Evolutionary conservation across 2,113 vertebrate species (phyloP).

Genomic region (Oncorhynchus keta): DNA sequence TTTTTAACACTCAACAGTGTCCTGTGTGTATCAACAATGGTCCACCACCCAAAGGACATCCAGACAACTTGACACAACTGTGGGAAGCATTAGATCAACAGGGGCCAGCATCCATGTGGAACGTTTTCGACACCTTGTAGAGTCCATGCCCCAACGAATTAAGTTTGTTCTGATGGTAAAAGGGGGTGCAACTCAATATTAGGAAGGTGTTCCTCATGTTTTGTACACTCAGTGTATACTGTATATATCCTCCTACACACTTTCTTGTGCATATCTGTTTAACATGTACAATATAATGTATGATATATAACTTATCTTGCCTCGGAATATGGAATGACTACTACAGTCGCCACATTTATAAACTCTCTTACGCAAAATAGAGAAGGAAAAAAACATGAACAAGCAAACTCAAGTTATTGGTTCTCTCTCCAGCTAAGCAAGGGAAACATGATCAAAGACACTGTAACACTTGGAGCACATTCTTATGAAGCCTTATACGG

Average conservation of each 20-base stretch:
- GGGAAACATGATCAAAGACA: slow-evolving; percentile 23
- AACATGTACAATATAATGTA: neutral
- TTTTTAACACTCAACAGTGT: no score
- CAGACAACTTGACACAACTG: no score
- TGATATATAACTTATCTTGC: neutral
- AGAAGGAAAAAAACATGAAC: slow-evolving; percentile 16
- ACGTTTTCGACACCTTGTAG: no score
- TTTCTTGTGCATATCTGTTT: slow-evolving; percentile 15
- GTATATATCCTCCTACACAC: slow-evolving; percentile 32
- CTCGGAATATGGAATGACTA: slow-evolving; percentile 35
- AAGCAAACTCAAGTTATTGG: slow-evolving; percentile 5
- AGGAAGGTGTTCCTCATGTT: no score
- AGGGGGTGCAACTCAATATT: no score
- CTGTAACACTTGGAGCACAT: neutral
- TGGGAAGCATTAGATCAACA: no score
- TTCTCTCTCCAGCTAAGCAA: slow-evolving; percentile 8
- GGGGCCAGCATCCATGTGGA: no score
- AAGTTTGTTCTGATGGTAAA: no score
- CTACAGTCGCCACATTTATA: slow-evolving; percentile 42
- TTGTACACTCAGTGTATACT: no score
- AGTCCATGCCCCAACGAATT: no score
- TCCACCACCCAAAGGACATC: no score
- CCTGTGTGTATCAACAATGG: no score
- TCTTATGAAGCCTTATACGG: neutral
- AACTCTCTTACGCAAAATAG: slow-evolving; percentile 37